Evolutionary conservation across 2,797 vertebrate genomes (phyloP).

Genomic region (Gorsachius magnificus): DNA sequence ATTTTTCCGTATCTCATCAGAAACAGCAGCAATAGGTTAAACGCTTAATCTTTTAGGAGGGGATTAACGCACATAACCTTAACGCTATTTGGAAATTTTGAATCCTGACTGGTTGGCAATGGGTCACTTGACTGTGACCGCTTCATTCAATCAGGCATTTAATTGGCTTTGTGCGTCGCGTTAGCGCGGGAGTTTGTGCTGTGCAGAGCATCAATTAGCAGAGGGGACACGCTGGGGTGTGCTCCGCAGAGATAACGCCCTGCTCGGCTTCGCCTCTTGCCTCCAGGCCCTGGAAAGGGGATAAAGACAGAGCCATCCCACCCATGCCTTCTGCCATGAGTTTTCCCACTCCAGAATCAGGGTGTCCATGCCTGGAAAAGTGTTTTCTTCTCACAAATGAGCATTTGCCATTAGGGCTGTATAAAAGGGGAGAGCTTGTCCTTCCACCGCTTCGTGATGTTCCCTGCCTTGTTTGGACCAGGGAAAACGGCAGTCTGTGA

Average conservation of each 20-base stretch:
- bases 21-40: slow-evolving; percentile 11
- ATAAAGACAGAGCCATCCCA: not conserved
- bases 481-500: not conserved
- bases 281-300: not conserved
- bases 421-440: not conserved
- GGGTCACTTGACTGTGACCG: not conserved
- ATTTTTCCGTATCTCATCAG: not conserved
- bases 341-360: not conserved
- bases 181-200: not conserved
- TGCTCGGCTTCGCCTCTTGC: not conserved
- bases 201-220: not conserved
- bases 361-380: not conserved
- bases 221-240: not conserved
- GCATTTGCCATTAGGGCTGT: not conserved
- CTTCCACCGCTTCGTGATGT: not conserved
- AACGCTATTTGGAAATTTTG: not conserved
- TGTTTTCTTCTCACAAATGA: not conserved
- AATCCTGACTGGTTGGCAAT: not conserved
- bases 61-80: slow-evolving; percentile 14
- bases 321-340: rapidly evolving
- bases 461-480: not conserved
- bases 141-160: slow-evolving; percentile 49
- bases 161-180: slow-evolving; percentile 40
- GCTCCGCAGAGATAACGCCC: not conserved
- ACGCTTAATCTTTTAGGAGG: not conserved